phyloP scores from a whole-genome alignment of 1,140 invertebrate species.

The Phymorhynchus buccinoides region DNA sequence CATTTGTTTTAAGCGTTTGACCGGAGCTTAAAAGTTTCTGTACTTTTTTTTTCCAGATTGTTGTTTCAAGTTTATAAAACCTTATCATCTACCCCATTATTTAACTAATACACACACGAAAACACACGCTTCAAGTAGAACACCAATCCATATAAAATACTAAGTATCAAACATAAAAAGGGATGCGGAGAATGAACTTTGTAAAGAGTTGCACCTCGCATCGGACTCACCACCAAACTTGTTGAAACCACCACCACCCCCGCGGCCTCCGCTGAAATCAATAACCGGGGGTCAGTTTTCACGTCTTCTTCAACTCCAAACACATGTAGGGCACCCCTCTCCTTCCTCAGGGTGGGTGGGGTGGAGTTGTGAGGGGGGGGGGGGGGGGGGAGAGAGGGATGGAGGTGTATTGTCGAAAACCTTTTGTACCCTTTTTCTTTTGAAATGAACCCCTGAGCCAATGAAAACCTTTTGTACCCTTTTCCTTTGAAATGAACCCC shows the following conservation, averaged over 20 bases:
- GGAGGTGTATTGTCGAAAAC: background rate
- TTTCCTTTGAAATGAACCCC: background rate
- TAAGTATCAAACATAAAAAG: background rate
- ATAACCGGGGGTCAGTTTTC: slow-evolving; percentile 38
- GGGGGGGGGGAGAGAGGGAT: too few species aligned
- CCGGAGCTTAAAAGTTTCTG: background rate
- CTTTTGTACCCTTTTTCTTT: background rate
- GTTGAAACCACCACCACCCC: slow-evolving; percentile 66
- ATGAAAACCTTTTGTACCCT: slow-evolving; percentile 1
- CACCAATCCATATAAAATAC: background rate
- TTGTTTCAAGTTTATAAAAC: background rate
- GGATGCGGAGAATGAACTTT: slow-evolving; percentile 1
- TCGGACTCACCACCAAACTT: slow-evolving; percentile 65
- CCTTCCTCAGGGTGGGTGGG: background rate
- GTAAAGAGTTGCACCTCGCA: slow-evolving; percentile 43
- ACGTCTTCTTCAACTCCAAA: background rate
- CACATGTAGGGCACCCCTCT: slow-evolving; percentile 3
- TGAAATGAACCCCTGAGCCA: too few species aligned
- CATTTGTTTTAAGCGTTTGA: too few species aligned
- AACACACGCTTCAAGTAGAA: background rate
- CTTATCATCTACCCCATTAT: background rate
- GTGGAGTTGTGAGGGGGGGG: too few species aligned
- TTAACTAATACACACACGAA: background rate
- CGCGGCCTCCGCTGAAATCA: slow-evolving; percentile 66
- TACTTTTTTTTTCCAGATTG: slow-evolving; percentile 1